These are phyloP conservation scores for Diachasma alloeum DNA, from an alignment of 1,140 invertebrate genomes.

Conservation along the genomic window DNA sequence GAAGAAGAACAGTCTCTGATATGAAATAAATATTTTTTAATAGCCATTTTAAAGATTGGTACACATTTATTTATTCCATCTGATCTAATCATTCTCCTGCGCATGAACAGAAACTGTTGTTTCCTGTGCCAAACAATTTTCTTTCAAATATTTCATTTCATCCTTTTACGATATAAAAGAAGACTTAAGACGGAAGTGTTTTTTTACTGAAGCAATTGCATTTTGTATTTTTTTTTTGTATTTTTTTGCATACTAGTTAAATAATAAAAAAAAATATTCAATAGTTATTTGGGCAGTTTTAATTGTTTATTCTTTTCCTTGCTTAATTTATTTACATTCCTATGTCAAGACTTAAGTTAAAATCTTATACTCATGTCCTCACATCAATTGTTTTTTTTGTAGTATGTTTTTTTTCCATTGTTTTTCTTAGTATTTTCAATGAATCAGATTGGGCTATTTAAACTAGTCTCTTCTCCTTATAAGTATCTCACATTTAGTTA, in stretches of 20 bases:
- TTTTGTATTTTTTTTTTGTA: constrained; percentile 28
- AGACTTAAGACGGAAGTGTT: constrained; percentile 11
- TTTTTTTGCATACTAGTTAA: constrained; percentile 33
- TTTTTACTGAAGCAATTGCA: constrained; percentile 13
- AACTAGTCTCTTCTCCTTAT: constrained; percentile 33
- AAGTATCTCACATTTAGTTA: constrained; percentile 37
- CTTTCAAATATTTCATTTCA: not conserved
- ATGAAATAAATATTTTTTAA: constrained; percentile 16
- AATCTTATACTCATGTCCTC: constrained; percentile 49
- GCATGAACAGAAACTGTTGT: not conserved
- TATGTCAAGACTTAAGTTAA: constrained; percentile 58
- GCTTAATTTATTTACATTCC: constrained; percentile 64
- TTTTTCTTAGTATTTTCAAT: constrained; percentile 12
- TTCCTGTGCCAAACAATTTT: not conserved
- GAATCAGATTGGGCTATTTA: constrained; percentile 30
- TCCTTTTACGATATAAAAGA: constrained; percentile 1
- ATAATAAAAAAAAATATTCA: constrained; percentile 27
- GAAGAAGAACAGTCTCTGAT: constrained; percentile 20
- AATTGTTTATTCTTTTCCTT: constrained; percentile 51
- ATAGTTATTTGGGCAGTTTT: constrained; percentile 54
- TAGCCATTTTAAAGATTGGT: constrained; percentile 59
- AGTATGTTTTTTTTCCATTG: constrained; percentile 40
- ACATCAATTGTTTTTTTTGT: constrained; percentile 48
- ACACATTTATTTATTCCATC: constrained; percentile 62
- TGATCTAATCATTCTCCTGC: constrained; percentile 7